Conservation (phyloP, 1,140 invertebrate genomes). For the Sycobia sp. region DNA sequence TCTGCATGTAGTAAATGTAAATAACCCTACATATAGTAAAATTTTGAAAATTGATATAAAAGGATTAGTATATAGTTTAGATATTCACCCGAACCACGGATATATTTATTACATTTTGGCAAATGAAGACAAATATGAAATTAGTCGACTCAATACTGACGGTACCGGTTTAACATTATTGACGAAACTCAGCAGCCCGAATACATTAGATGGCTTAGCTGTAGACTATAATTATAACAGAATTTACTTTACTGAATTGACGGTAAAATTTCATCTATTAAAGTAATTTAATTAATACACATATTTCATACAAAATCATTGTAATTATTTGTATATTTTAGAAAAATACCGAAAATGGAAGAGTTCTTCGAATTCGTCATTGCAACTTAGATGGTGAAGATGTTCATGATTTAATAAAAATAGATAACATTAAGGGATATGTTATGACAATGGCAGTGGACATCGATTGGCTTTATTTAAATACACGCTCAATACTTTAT, state of each 20-base stretch:
- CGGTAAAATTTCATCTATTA: too few relatives aligned
- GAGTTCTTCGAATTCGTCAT: background rate
- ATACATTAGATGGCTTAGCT: background rate
- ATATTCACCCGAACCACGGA: conserved; percentile 17
- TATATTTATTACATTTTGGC: background rate
- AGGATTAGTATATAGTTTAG: background rate
- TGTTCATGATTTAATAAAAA: background rate
- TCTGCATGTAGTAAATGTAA: conserved; percentile 1
- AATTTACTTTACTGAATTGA: conserved; percentile 9
- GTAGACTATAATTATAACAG: conserved; percentile 9
- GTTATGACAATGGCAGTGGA: background rate
- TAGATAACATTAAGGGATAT: too few relatives aligned
- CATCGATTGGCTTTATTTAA: background rate
- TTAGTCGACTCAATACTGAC: background rate
- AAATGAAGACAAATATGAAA: accelerated
- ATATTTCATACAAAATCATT: too few relatives aligned
- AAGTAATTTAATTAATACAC: too few relatives aligned
- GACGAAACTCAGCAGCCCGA: too few relatives aligned
- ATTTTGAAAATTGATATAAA: background rate
- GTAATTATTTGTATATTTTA: background rate
- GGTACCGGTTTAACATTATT: background rate
- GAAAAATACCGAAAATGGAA: background rate
- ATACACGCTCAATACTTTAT: too few relatives aligned
- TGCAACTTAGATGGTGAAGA: conserved; percentile 9
- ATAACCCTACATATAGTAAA: conserved; percentile 10